Evolutionary conservation across 2,888 invertebrate species (phyloP).

Genomic region (Frankliniella intonsa): DNA sequence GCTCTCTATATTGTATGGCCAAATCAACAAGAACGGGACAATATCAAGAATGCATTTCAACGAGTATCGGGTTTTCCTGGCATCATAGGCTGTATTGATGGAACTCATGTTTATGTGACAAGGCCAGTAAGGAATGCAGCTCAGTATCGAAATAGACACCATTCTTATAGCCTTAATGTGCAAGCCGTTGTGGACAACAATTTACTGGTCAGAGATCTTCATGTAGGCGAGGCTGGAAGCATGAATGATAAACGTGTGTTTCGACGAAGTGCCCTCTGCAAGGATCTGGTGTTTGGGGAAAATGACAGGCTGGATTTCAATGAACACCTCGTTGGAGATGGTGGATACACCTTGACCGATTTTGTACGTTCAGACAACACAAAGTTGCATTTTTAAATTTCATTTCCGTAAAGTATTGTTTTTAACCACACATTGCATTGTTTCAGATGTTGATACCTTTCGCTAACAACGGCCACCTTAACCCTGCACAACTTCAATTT

Average conservation of each 20-base stretch:
- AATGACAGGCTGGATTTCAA: not conserved
- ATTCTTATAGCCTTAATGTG: not conserved
- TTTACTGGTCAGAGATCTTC: not conserved
- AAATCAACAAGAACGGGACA: not conserved
- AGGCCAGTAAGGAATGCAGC: not conserved
- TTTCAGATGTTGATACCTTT: not conserved
- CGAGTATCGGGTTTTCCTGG: not conserved
- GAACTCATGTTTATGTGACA: not conserved
- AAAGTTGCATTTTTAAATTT: not conserved
- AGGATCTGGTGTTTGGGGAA: not conserved
- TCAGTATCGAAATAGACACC: not conserved
- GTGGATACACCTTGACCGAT: not conserved
- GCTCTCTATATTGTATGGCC: not conserved
- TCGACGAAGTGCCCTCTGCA: not conserved
- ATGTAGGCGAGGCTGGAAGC: not conserved
- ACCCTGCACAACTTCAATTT: not conserved
- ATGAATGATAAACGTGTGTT: not conserved
- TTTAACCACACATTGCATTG: not conserved
- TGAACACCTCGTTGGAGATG: not conserved
- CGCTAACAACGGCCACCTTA: not conserved
- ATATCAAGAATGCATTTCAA: not conserved
- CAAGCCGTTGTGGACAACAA: not conserved
- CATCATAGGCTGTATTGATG: not conserved
- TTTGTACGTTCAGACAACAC: not conserved
- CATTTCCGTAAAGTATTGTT: too few relatives aligned